Evolutionary conservation across 2,797 vertebrate genomes (phyloP), one percentile per base, ranked within the genome.

Genomic region (Tympanoctomys barrerae): DNA sequence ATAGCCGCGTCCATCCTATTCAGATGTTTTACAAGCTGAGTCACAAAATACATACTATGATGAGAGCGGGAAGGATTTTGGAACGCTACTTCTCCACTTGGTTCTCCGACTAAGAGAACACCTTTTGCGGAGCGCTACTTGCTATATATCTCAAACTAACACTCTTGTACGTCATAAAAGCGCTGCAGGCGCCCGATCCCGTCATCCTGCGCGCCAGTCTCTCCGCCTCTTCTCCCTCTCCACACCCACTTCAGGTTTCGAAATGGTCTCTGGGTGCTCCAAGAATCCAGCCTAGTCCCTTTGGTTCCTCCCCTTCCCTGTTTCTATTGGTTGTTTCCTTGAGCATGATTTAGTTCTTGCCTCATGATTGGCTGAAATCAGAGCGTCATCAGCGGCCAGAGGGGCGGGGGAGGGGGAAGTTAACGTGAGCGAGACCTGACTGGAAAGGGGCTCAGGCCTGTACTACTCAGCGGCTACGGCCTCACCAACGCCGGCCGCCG

Each of bases 401-500:
- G 19, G 90, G 88, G 4, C 79, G 90, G 82, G 92, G 85, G 80
- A 71, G 82, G 91, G 94, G 85, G 75, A 90, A 96, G 89, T 87
- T 49, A 39, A 92, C 68, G 82, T 68, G 90, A 71, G 91, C 66
- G 75, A 96, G 95, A 97, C 87, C 87, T 61, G 89, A 16, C 68
- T 95, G 96, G 96, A 95, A 97, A 94, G 97, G 96, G 96, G 97
- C 89, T 95, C 96, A 54, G 97, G 97, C 97, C 97, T 97, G 96
- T 96, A 82, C 93, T 95, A 87, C 94, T 89, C 49, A 39, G 95
- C 94, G 86, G 94, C 96, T 82, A 92, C 94, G 89, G 94, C 94
- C 92, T 94, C 89, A 88, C 80, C 93, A 94, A n/a, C 96, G 95
- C 94, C 91, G 87, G 95, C 95, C 95, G 78, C 95, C 70, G 52